Base-by-base conservation (phyloP, 2,888 invertebrate species). In the Hirtodrosophila histrioides region DNA sequence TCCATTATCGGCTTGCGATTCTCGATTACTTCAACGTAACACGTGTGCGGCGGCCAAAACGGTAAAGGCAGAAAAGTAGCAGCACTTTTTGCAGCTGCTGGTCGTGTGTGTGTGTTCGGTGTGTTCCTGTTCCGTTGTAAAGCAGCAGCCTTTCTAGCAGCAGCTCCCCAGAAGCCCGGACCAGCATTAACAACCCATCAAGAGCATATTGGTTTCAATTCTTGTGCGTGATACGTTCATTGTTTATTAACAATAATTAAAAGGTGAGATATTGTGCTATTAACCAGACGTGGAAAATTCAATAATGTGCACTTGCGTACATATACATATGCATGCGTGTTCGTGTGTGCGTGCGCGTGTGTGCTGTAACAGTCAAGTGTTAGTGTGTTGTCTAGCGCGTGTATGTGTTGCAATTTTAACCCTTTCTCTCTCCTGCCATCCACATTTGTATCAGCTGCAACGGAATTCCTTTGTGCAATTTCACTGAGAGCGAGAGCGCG, bases 81-180 rank as follows among this genome's bases (percentile, higher is more conserved):
- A 75, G 75, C 75, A 69, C 62, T 79, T 85, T 82, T 79, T 65
- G 78, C 85, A 79, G 79, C 79, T 80, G 85, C 87, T 81, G 78
- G 72, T 60, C 66, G 79, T 72, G 86, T 76, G 78, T 78, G 79
- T 67, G 78, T 75, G 83, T 74, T 63, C 51, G 75, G 69, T 68
- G 69, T 78, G 69, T 74, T 74, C 74, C 69, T 74, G 75, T 78
- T 78, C 78, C 75, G 58, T 75, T 69, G 64, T 75, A 57, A 78
- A 61, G 49, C 79, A 69, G 68, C 73, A 75, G 60, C 61, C 41
- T 55, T 64, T 71, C 40, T 76, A 72, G 66, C 66, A 72, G 66
- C 73, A 73, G 72, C 75, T 55, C 74, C 73, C 40, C 11, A 63
- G 40, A 63, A 69, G 60, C 46, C 75, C 79, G 63, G 58, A 78